Base-by-base conservation (phyloP, 2,113 vertebrate genomes). In the Tyto alba region DNA sequence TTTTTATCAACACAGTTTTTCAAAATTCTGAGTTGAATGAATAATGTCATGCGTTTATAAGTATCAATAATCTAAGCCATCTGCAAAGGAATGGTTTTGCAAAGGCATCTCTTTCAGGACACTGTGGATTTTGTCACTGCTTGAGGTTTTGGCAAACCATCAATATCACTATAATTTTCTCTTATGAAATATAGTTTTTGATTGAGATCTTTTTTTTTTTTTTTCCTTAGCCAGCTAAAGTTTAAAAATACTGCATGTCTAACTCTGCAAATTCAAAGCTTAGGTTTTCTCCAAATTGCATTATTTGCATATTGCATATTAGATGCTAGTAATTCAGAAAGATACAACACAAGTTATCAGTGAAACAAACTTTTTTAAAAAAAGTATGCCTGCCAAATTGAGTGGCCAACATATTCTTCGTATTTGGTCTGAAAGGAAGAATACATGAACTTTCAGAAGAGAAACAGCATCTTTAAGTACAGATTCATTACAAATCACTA, bases 61-160 rank as follows among this genome's bases (percentile, higher is more conserved):
- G 98, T 97, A 98, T 91, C 97, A 96, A 97, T 99, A 99, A 99
- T 99, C 97, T 97, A 98, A 98, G 98, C 98, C 99, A 99, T 98
- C 98, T 99, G 99, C 97, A 93, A 98, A 97, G 95, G 63, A 93
- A 97, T 95, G 96, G 97, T 98, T 98, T 98, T 98, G 96, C 95
- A 98, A 98, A 98, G 97, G 98, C 98, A 98, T 98, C 98, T 97
- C 98, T 98, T 98, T 98, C 98, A 99, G 98, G 98, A 99, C 98
- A 98, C 98, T 98, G 98, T 97, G 97, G 98, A 99, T 99, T 99
- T 98, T 99, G 99, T 99, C 99, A 99, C 98, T 98, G 90, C 95
- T 98, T 98, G 99, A 94, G 99, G 99, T 98, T 98, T 97, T 99
- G 98, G 98, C 98, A 98, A 95, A 88, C 97, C 97, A 96, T 97